Conservation (phyloP, 1,140 invertebrate species). For the Tetramorium simillimum region DNA sequence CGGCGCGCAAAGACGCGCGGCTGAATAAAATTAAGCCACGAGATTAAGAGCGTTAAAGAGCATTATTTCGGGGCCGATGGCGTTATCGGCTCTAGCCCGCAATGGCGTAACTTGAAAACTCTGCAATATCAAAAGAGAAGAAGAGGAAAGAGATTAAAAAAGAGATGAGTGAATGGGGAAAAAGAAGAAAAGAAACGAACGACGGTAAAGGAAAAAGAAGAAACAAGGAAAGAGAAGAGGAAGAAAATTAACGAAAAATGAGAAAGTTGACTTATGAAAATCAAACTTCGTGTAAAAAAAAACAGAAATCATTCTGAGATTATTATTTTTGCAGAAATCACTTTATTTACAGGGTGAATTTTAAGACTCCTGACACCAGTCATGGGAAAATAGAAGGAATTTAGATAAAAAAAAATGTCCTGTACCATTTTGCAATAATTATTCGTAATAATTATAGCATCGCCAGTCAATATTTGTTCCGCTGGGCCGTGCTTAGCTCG, state of each 20-base stretch:
- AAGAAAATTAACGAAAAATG: not conserved
- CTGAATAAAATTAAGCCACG: slow-evolving; percentile 44
- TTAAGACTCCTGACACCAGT: too few relatives aligned
- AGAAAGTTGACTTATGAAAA: not conserved
- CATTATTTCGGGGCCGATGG: slow-evolving; percentile 30
- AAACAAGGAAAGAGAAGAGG: too few relatives aligned
- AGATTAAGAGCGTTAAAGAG: slow-evolving; percentile 38
- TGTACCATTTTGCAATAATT: too few relatives aligned
- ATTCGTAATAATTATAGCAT: too few relatives aligned
- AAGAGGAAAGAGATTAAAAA: not conserved
- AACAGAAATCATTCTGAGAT: not conserved
- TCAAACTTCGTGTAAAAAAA: not conserved
- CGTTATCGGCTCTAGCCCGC: slow-evolving; percentile 20
- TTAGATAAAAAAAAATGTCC: too few relatives aligned
- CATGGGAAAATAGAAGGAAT: too few relatives aligned
- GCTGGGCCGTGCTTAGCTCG: too few relatives aligned
- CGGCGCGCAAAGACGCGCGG: slow-evolving; percentile 17
- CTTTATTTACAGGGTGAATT: not conserved
- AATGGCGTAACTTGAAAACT: not conserved
- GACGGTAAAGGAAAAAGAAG: not conserved
- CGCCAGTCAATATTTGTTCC: too few relatives aligned
- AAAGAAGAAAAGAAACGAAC: not conserved
- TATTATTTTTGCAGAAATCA: not conserved
- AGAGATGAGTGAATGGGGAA: too few relatives aligned
- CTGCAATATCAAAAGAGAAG: not conserved